Evolutionary conservation across 2,113 vertebrate species (phyloP).

Genomic region (Notechis scutatus): DNA sequence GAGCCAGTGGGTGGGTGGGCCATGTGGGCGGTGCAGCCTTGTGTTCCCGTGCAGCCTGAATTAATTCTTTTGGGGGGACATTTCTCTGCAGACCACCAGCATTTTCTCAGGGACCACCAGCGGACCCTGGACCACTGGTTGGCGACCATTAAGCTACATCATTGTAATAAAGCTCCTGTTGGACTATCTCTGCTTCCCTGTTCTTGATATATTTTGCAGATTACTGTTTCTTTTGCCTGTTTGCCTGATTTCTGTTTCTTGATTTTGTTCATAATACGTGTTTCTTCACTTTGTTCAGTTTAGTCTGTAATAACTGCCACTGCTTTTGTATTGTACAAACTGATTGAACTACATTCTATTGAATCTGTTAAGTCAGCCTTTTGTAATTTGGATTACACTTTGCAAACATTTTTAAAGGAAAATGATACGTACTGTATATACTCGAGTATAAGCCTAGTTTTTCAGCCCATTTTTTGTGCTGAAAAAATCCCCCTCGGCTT

Average conservation of each 20-base stretch:
- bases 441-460: too few species aligned
- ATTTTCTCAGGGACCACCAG: too few species aligned
- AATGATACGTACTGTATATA: slow-evolving; percentile 13
- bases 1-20: too few species aligned
- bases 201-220: not conserved
- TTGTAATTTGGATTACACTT: slow-evolving; percentile 23
- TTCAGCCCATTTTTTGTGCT: too few species aligned
- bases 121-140: too few species aligned
- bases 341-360: not conserved
- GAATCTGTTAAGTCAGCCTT: slow-evolving; percentile 20
- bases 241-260: not conserved
- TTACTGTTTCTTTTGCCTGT: not conserved
- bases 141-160: too few species aligned
- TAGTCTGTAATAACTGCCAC: not conserved
- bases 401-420: not conserved
- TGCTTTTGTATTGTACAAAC: not conserved
- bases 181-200: not conserved
- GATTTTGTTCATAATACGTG: not conserved
- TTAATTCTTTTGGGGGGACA: too few species aligned
- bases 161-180: not conserved
- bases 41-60: too few species aligned
- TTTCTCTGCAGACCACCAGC: too few species aligned
- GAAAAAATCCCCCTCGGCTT: too few species aligned
- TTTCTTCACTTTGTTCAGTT: not conserved
- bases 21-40: too few species aligned